Percentiles rank a stretch among this genome's conserved stretches.
Conservation (phyloP, 2,888 invertebrate species). For the Chymomyza fuscimana region DNA sequence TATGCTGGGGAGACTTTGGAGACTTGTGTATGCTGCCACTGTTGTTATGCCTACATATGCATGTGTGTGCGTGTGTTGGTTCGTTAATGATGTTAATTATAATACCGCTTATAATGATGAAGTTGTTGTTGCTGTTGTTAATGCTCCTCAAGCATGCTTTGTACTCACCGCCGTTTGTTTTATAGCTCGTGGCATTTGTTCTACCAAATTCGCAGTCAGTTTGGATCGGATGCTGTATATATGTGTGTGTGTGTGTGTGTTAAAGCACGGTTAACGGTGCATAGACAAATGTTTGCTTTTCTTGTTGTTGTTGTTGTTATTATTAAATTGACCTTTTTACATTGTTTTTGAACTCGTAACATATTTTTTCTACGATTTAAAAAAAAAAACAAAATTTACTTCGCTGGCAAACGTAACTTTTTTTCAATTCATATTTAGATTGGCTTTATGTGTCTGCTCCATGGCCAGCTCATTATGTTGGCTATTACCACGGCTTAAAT, state of each 20-base stretch:
- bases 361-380: constrained; percentile 20
- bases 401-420: not conserved
- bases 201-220: constrained; percentile 21
- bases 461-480: not conserved
- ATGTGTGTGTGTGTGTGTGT: constrained; percentile 29
- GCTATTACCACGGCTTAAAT: constrained; percentile 26
- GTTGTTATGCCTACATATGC: constrained; percentile 4
- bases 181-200: constrained; percentile 17
- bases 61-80: not conserved
- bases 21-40: constrained; percentile 37
- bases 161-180: constrained; percentile 52
- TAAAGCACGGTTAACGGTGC: constrained; percentile 71
- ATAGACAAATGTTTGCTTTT: constrained; percentile 49
- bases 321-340: constrained; percentile 74
- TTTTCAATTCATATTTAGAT: constrained; percentile 56
- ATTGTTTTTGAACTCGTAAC: constrained; percentile 29
- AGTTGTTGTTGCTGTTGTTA: constrained; percentile 22
- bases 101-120: constrained; percentile 54
- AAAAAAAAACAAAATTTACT: too few relatives aligned
- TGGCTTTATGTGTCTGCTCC: not conserved
- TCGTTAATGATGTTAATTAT: constrained; percentile 55
- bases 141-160: constrained; percentile 49
- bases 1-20: constrained; percentile 25
- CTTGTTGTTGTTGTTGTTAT: constrained; percentile 42
- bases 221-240: not conserved